Evolutionary conservation across 2,797 vertebrate genomes (phyloP).

Genomic region (Ibycter americanus): DNA sequence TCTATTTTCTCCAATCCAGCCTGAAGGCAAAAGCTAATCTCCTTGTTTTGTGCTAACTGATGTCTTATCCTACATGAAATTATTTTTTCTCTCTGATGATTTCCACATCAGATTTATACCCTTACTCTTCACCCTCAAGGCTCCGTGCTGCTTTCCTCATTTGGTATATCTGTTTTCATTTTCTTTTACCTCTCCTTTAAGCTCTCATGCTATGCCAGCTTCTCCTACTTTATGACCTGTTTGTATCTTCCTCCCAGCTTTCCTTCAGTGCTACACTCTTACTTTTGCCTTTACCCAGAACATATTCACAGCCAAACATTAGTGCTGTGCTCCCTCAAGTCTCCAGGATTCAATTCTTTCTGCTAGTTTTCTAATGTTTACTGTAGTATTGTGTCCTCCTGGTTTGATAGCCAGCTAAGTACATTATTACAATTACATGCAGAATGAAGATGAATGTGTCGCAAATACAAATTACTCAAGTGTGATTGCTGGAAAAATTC

Average conservation of each 20-base stretch:
- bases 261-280: neutral
- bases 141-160: neutral
- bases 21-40: conserved; percentile 42
- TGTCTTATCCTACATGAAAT: conserved; percentile 4
- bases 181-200: conserved; percentile 25
- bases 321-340: neutral
- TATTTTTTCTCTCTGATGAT: conserved; percentile 5
- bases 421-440: conserved; percentile 16
- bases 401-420: neutral
- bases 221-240: neutral
- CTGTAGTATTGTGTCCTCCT: neutral
- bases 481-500: neutral
- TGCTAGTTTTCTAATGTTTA: neutral
- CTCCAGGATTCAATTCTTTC: neutral
- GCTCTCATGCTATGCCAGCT: neutral
- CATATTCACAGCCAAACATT: neutral
- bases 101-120: neutral
- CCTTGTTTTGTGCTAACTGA: conserved; percentile 25
- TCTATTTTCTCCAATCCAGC: conserved; percentile 10
- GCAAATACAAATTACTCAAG: conserved; percentile 9
- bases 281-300: neutral
- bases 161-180: conserved; percentile 2
- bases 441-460: neutral
- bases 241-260: neutral
- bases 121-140: neutral